Conservation (phyloP, 1,140 invertebrate genomes). For the Anadara kagoshimensis region DNA sequence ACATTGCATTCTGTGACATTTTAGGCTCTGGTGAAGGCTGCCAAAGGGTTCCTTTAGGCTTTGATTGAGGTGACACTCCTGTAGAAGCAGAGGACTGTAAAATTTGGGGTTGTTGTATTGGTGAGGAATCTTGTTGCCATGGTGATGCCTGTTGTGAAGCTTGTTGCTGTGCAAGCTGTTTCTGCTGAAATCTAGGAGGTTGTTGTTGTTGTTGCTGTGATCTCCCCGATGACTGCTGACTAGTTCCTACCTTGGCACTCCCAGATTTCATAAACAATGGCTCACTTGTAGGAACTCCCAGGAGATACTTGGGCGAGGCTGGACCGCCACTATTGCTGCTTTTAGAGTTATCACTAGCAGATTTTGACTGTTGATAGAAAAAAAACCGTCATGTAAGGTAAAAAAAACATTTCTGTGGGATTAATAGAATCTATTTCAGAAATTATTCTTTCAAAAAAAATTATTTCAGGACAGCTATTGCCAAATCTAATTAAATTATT, state of each 20-base stretch:
- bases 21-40: not conserved
- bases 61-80: conserved; percentile 4
- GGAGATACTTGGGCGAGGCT: conserved; percentile 56
- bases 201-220: conserved; percentile 35
- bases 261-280: conserved; percentile 58
- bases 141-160: conserved; percentile 28
- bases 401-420: too few species aligned
- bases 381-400: too few species aligned
- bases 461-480: too few species aligned
- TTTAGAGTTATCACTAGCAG: too few species aligned
- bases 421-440: too few species aligned
- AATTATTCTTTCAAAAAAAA: too few species aligned
- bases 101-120: too few species aligned
- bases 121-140: conserved; percentile 8
- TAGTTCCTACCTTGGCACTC: conserved; percentile 9
- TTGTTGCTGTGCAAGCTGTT: conserved; percentile 46
- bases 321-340: conserved; percentile 10
- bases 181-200: conserved; percentile 46
- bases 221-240: conserved; percentile 12
- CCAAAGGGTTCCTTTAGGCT: not conserved
- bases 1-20: not conserved
- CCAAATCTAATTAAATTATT: too few species aligned
- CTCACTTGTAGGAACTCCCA: conserved; percentile 59
- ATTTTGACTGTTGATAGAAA: too few species aligned
- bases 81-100: conserved; percentile 2